Base-by-base conservation (phyloP, 2,797 vertebrate species). In the Gymnoscopelus braueri region DNA sequence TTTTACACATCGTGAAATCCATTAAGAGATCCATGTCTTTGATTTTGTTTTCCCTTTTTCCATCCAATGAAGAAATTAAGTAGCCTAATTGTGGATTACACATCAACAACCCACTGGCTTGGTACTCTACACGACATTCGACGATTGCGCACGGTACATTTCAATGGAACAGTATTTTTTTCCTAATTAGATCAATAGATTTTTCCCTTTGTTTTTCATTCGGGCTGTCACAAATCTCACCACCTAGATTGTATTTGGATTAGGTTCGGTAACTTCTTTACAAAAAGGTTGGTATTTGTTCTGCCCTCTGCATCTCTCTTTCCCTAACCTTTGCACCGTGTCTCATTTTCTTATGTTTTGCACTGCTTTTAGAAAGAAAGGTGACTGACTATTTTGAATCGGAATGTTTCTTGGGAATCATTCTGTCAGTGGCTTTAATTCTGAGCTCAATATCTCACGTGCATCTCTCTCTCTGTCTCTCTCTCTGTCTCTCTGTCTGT, bases 211-310 rank as follows among this genome's bases (percentile, higher is more conserved):
- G 84, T 70, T 93, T 94, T 93, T 93, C 85, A 88, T 88, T 96
- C 94, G 94, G 96, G 93, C 95, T 96, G 95, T 96, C 95, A 88
- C 90, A 97, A 93, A 96, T 98, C 95, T 97, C 91, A 92, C 96
- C 96, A 95, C 95, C 92, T 94, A 93, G 89, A 86, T 93, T 94
- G 92, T 93, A 94, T 94, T 93, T 96, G 98, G 97, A 97, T 97
- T 98, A 98, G 96, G 96, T 96, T 97, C 95, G 94, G 95, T 98
- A 97, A 97, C 98, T 94, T 95, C 97, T 98, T 95, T 95, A 94
- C 91, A 88, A 98, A 98, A 98, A 99, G 98, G 98, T 99, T 99
- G 97, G 98, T 99, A 99, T 99, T 19, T 98, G 95, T 95, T 95
- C 95, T 99, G 96, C 96, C 95, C 95, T 97, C 93, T 96, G 96